Evolutionary conservation across 2,113 vertebrate species (phyloP).

Genomic region (Alosa alosa): DNA sequence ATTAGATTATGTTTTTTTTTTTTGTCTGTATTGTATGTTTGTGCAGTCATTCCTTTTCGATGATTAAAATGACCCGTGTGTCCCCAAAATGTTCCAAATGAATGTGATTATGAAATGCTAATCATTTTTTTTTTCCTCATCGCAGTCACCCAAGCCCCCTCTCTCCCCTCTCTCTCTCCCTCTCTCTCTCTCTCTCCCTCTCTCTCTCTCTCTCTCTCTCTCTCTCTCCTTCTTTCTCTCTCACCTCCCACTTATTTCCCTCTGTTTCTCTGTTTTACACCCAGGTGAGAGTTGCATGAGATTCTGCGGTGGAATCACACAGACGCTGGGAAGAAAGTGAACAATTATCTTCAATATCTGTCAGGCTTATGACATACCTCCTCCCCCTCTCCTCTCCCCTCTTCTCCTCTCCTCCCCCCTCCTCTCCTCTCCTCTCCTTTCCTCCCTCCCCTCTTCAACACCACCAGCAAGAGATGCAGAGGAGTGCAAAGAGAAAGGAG

Average conservation of each 20-base stretch:
- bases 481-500: constrained; percentile 63
- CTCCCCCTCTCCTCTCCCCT: constrained; percentile 29
- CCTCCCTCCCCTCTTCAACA: constrained; percentile 16
- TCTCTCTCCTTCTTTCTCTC: constrained; percentile 33
- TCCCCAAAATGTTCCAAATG: background rate
- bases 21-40: background rate
- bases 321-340: constrained; percentile 73
- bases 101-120: background rate
- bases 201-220: constrained; percentile 41
- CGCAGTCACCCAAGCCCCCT: background rate
- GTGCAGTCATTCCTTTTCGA: background rate
- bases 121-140: background rate
- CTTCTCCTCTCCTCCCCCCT: constrained; percentile 21
- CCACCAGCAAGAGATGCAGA: constrained; percentile 49
- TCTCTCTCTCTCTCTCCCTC: background rate
- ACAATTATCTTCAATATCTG: constrained; percentile 81
- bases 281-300: constrained; percentile 70
- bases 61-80: background rate
- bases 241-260: constrained; percentile 42
- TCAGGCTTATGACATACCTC: constrained; percentile 74
- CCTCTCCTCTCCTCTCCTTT: constrained; percentile 16
- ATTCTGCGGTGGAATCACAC: constrained; percentile 69
- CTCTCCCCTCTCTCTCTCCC: no score
- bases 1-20: no score
- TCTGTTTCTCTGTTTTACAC: constrained; percentile 43